Conservation (phyloP, 2,888 invertebrate species). For the Sabatieria punctata region DNA sequence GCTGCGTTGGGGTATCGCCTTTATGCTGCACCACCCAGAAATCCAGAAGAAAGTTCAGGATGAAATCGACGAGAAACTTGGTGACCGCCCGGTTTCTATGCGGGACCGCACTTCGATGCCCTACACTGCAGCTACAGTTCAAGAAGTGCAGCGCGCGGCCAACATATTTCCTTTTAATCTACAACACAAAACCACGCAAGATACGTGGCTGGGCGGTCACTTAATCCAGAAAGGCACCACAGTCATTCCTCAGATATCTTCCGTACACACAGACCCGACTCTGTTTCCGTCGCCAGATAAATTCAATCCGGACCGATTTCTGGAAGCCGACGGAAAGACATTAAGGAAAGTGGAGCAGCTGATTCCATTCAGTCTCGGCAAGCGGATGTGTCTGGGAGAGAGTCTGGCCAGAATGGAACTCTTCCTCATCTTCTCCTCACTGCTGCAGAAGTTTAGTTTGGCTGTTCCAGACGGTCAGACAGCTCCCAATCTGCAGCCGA, state of each 20-base stretch:
- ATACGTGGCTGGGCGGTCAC: slow-evolving; percentile 10
- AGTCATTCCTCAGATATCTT: slow-evolving; percentile 19
- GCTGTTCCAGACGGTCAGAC: too few relatives aligned
- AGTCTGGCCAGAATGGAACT: too few relatives aligned
- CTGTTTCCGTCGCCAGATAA: slow-evolving; percentile 16
- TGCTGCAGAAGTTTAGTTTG: too few relatives aligned
- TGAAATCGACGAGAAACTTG: too few relatives aligned
- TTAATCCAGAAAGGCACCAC: slow-evolving; percentile 15
- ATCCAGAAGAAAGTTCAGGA: background rate
- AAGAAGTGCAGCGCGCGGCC: slow-evolving; percentile 22
- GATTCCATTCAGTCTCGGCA: too few relatives aligned
- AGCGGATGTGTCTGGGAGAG: too few relatives aligned
- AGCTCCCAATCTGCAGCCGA: too few relatives aligned
- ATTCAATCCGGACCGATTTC: slow-evolving; percentile 18
- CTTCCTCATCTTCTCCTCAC: too few relatives aligned
- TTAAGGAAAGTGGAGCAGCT: too few relatives aligned
- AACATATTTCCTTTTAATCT: slow-evolving; percentile 28
- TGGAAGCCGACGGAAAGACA: background rate
- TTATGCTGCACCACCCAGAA: background rate
- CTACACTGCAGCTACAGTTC: slow-evolving; percentile 20
- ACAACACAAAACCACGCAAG: too few relatives aligned
- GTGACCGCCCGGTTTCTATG: too few relatives aligned
- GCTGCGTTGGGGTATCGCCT: background rate
- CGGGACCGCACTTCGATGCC: slow-evolving; percentile 7
- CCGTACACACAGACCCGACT: slow-evolving; percentile 14